These are phyloP conservation scores for Pseudomyrmex sp. DNA, from an alignment of 1,140 invertebrate genomes.

Conservation along the genomic window DNA sequence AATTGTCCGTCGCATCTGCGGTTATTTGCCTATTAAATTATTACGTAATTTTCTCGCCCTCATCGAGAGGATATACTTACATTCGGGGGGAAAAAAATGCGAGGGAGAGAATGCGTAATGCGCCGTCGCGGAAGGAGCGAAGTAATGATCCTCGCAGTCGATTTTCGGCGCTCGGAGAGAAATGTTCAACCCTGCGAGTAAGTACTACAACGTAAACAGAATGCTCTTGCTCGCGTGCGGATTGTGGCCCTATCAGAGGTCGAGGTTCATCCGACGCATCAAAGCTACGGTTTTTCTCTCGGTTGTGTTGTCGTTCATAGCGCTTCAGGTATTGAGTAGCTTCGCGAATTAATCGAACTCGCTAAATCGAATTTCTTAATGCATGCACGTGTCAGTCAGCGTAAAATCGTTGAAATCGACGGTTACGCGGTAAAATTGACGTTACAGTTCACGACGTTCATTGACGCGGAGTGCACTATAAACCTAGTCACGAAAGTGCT, in stretches of 20 bases:
- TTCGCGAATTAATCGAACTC: no score
- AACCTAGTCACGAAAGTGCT: conserved; percentile 17
- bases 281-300: not conserved
- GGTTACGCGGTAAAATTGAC: not conserved
- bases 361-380: no score
- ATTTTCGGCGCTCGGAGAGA: conserved; percentile 16
- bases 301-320: conserved; percentile 1
- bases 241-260: conserved; percentile 10
- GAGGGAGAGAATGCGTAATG: conserved; percentile 7
- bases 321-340: conserved; percentile 8
- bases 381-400: no score
- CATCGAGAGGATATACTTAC: not conserved
- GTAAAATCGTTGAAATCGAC: no score
- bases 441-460: conserved; percentile 10
- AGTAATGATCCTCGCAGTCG: not conserved
- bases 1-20: not conserved
- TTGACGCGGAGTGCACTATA: not conserved
- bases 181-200: not conserved
- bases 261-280: not conserved
- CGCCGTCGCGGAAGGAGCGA: not conserved
- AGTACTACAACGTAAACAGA: conserved; percentile 26
- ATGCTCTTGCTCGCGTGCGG: conserved; percentile 24
- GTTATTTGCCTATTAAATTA: not conserved
- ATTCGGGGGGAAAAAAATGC: not conserved
- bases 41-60: not conserved